A percentile compares a stretch with the other conserved stretches of the same genome.
Evolutionary conservation across 2,113 vertebrate genomes (phyloP).

Genomic region (Tympanuchus pallidicinctus): DNA sequence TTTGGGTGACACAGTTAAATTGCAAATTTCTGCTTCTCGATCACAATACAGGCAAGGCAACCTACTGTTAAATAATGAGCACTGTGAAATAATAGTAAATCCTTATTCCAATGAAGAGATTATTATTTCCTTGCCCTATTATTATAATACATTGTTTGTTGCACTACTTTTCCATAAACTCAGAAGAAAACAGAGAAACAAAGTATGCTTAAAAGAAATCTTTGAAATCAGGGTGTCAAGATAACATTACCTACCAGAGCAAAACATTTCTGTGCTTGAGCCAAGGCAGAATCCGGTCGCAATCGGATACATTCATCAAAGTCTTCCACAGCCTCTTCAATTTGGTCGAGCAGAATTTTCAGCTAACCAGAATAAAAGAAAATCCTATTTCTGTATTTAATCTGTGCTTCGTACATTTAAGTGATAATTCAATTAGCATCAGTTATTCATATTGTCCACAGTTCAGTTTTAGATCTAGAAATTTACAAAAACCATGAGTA

Average conservation of each 20-base stretch:
- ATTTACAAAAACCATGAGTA: background rate
- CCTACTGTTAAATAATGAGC: background rate
- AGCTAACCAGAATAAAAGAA: slow-evolving; percentile 80
- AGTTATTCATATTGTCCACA: background rate
- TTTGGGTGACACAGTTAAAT: background rate
- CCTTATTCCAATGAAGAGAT: background rate
- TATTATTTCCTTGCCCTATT: background rate
- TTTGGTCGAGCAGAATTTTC: slow-evolving; percentile 97
- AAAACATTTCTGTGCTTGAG: slow-evolving; percentile 98
- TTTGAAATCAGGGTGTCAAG: background rate
- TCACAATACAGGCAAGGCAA: background rate
- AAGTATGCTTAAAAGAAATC: background rate
- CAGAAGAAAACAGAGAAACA: background rate
- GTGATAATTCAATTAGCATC: background rate
- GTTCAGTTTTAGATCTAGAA: background rate
- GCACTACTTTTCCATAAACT: background rate
- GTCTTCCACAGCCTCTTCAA: slow-evolving; percentile 96
- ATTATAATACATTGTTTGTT: background rate
- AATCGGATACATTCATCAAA: slow-evolving; percentile 97
- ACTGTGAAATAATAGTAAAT: background rate
- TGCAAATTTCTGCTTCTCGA: background rate
- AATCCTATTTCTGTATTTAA: slow-evolving; percentile 42
- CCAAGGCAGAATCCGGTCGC: slow-evolving; percentile 94
- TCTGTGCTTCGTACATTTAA: slow-evolving; percentile 13
- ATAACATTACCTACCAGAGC: slow-evolving; percentile 86